Conservation (phyloP, 2,113 vertebrate species). For the Actenoides hombroni region DNA sequence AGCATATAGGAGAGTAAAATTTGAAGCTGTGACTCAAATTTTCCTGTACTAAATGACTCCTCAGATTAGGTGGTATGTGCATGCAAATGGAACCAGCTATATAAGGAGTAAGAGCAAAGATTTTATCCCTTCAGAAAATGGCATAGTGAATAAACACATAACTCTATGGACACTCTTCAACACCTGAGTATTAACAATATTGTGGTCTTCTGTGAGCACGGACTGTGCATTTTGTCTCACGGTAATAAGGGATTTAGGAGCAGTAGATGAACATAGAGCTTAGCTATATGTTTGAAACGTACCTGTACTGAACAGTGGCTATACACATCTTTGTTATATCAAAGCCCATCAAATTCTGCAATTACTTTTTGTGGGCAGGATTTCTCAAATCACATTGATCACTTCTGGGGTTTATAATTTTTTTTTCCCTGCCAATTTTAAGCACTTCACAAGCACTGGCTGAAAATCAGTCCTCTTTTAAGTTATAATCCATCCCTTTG, state of each 20-base stretch:
- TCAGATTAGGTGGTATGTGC: background rate
- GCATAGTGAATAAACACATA: background rate
- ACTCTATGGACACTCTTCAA: background rate
- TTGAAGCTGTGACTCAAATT: background rate
- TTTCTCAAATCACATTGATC: background rate
- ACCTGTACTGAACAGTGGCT: background rate
- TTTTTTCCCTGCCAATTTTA: background rate
- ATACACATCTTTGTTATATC: background rate
- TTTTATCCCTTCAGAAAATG: background rate
- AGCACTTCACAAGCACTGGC: background rate
- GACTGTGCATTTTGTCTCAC: background rate
- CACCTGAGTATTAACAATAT: background rate
- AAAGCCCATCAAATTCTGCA: background rate
- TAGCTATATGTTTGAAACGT: background rate
- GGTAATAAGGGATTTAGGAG: background rate
- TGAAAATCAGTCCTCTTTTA: background rate
- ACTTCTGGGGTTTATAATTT: background rate
- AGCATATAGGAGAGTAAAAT: constrained; percentile 14
- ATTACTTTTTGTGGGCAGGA: background rate
- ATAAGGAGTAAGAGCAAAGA: background rate
- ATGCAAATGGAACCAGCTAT: background rate
- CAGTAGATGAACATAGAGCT: background rate
- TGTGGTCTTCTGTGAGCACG: background rate
- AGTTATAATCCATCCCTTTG: background rate
- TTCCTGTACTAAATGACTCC: background rate